These are phyloP conservation scores for Abscondita cerata DNA, from an alignment of 2,888 invertebrate species.

Conservation along the genomic window DNA sequence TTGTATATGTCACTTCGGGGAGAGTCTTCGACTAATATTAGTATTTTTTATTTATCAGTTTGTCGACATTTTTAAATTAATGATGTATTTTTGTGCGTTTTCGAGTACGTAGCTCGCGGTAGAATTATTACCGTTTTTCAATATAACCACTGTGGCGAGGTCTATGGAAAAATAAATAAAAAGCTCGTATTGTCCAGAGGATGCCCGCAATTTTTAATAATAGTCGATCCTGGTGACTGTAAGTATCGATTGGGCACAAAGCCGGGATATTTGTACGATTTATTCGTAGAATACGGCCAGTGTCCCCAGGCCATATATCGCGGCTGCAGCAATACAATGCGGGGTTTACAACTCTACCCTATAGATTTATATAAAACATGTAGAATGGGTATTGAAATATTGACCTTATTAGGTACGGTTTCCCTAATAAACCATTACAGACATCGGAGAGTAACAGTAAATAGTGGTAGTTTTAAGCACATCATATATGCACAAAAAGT, in stretches of 20 bases:
- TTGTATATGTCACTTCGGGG: not conserved
- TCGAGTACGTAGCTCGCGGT: conserved; percentile 31
- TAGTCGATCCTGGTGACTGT: conserved; percentile 51
- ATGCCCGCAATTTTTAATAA: conserved; percentile 55
- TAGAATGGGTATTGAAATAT: conserved; percentile 15
- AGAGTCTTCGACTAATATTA: not conserved
- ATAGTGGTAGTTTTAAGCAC: too few species aligned
- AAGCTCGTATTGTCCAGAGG: conserved; percentile 49
- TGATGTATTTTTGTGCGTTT: conserved; percentile 9
- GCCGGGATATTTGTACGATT: conserved; percentile 54
- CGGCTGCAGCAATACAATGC: conserved; percentile 48
- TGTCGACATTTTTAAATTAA: conserved; percentile 6
- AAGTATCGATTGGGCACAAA: conserved; percentile 50
- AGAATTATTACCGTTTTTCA: conserved; percentile 35
- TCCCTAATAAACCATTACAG: too few species aligned
- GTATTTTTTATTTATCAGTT: not conserved
- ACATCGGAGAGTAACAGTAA: too few species aligned
- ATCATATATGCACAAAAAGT: too few species aligned
- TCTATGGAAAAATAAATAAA: conserved; percentile 40
- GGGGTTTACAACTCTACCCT: conserved; percentile 41
- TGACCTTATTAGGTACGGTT: not conserved
- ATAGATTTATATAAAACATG: conserved; percentile 31
- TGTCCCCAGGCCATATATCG: conserved; percentile 57
- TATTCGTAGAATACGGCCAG: conserved; percentile 56
- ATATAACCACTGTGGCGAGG: conserved; percentile 36